Conservation (phyloP, 2,888 invertebrate genomes). For the Acronicta alni region DNA sequence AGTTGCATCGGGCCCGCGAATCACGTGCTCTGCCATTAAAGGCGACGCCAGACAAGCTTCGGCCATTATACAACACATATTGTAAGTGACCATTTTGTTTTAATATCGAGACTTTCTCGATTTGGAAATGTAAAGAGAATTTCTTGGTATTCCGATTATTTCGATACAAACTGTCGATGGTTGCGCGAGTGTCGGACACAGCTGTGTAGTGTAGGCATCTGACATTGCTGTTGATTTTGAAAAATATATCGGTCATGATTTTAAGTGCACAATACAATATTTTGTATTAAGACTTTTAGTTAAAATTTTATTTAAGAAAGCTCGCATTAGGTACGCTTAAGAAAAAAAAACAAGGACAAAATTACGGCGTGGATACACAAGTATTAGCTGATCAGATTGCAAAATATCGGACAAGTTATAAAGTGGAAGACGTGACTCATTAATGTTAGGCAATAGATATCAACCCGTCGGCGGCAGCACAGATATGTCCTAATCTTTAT, state of each 20-base stretch:
- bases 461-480: constrained; percentile 10
- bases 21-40: constrained; percentile 66
- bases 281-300: too few relatives aligned
- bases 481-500: constrained; percentile 28
- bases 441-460: constrained; percentile 36
- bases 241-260: too few relatives aligned
- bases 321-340: too few relatives aligned
- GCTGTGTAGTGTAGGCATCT: too few relatives aligned
- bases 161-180: constrained; percentile 14
- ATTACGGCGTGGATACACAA: not conserved
- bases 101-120: constrained; percentile 47
- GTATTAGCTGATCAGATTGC: constrained; percentile 15
- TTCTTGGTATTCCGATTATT: constrained; percentile 39
- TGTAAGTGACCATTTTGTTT: constrained; percentile 53
- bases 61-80: constrained; percentile 57
- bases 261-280: too few relatives aligned
- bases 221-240: not conserved
- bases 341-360: too few relatives aligned
- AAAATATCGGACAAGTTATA: constrained; percentile 15
- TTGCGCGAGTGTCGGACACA: not conserved
- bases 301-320: too few relatives aligned
- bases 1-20: constrained; percentile 66
- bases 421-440: constrained; percentile 37
- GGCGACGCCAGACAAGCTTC: constrained; percentile 57
- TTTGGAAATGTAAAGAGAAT: constrained; percentile 42